A percentile compares a stretch with the other conserved stretches of the same genome.
Evolutionary conservation across 2,888 invertebrate genomes (phyloP).

Genomic region (Ennomos quercinarius): DNA sequence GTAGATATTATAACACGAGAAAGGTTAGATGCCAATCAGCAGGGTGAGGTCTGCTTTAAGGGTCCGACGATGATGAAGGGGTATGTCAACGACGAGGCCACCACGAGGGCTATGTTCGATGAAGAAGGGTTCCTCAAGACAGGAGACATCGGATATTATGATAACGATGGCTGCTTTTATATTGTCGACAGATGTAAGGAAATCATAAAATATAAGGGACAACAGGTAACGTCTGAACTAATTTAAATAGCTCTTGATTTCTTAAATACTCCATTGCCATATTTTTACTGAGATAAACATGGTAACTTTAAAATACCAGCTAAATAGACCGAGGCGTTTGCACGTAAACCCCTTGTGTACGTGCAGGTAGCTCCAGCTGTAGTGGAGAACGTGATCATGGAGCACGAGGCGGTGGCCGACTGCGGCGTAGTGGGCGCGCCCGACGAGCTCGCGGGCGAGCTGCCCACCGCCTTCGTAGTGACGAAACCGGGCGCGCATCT

Average conservation of each 20-base stretch:
- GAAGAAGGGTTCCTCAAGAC: constrained; percentile 67
- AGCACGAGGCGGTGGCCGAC: constrained; percentile 89
- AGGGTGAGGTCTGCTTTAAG: constrained; percentile 59
- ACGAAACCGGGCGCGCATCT: not conserved
- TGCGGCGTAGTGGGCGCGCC: constrained; percentile 92
- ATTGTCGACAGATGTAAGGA: constrained; percentile 70
- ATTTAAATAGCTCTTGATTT: too few species aligned
- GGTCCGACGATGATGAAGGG: constrained; percentile 56
- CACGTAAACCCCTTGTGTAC: too few species aligned
- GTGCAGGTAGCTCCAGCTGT: constrained; percentile 91
- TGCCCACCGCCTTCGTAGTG: too few species aligned
- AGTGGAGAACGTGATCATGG: constrained; percentile 90
- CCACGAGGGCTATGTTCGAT: constrained; percentile 56
- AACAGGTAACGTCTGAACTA: constrained; percentile 1
- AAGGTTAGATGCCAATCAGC: constrained; percentile 48
- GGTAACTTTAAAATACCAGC: too few species aligned
- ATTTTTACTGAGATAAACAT: too few species aligned
- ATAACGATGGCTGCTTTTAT: constrained; percentile 67
- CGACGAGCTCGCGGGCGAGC: constrained; percentile 89
- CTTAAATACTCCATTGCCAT: too few species aligned
- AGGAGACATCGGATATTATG: constrained; percentile 71
- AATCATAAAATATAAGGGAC: constrained; percentile 69
- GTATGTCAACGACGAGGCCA: constrained; percentile 33
- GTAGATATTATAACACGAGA: constrained; percentile 58
- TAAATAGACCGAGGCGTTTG: too few species aligned